phyloP scores from a whole-genome alignment of 2,888 invertebrate species.

The Pteria penguin region DNA sequence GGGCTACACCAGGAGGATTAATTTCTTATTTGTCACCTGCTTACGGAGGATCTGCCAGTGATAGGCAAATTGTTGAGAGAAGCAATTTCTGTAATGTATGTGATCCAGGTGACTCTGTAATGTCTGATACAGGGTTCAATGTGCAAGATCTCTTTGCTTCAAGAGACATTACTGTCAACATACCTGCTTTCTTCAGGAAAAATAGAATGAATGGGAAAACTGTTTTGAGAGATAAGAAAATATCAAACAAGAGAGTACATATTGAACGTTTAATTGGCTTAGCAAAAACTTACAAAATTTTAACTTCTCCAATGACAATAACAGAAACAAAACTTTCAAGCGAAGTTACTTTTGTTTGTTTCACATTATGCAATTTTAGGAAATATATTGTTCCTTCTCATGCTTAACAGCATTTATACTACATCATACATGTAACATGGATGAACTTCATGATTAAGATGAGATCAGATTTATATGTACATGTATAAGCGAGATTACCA shows the following conservation, averaged over 20 bases:
- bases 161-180: constrained; percentile 42
- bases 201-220: constrained; percentile 48
- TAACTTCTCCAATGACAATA: constrained; percentile 36
- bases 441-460: too few species aligned
- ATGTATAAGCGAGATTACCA: too few species aligned
- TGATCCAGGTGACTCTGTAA: constrained; percentile 52
- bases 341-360: constrained; percentile 45
- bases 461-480: too few species aligned
- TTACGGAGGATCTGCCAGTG: constrained; percentile 62
- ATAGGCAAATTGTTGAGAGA: constrained; percentile 49
- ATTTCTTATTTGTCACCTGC: constrained; percentile 51
- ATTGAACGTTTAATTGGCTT: too few species aligned
- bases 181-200: constrained; percentile 52
- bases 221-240: constrained; percentile 50
- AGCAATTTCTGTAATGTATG: constrained; percentile 37
- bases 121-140: constrained; percentile 52
- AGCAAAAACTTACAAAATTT: constrained; percentile 49
- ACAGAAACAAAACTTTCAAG: constrained; percentile 44
- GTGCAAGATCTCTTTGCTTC: constrained; percentile 51
- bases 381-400: constrained; percentile 23
- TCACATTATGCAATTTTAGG: constrained; percentile 35
- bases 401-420: too few species aligned
- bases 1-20: constrained; percentile 56
- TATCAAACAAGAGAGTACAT: constrained; percentile 56
- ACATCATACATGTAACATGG: too few species aligned